Conservation (phyloP, 2,797 vertebrate genomes). For the Brachymystax lenok region DNA sequence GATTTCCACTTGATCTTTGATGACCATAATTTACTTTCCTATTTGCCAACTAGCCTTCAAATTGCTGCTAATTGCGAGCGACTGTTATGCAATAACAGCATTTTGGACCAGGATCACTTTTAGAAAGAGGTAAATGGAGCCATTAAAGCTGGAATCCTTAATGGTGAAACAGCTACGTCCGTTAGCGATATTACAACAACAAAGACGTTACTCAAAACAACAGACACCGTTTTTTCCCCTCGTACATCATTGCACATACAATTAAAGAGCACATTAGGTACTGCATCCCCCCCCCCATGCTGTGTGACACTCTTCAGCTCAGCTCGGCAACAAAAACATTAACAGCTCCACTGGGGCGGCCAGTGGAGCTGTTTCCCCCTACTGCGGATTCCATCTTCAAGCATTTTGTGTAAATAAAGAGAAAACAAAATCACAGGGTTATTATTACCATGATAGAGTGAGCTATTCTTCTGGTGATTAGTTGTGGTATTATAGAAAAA, state of each 20-base stretch:
- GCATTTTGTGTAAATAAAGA: conserved; percentile 62
- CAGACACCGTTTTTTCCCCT: too few species aligned
- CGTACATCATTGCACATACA: too few species aligned
- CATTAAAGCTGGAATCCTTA: conserved; percentile 40
- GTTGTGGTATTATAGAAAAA: conserved; percentile 36
- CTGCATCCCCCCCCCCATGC: too few species aligned
- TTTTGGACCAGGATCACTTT: conserved; percentile 51
- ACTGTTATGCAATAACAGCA: conserved; percentile 55
- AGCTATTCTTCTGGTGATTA: conserved; percentile 48
- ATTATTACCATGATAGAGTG: conserved; percentile 41
- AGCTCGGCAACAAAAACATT: too few species aligned
- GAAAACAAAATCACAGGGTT: conserved; percentile 45
- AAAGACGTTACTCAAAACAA: too few species aligned
- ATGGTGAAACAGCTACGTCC: too few species aligned
- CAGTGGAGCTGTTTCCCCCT: too few species aligned
- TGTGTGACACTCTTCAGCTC: too few species aligned
- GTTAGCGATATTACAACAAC: too few species aligned
- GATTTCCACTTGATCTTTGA: conserved; percentile 58
- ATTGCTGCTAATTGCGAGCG: conserved; percentile 61
- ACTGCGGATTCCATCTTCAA: too few species aligned
- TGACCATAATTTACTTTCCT: conserved; percentile 55
- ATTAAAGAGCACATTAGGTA: too few species aligned
- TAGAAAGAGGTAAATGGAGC: conserved; percentile 61
- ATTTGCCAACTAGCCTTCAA: conserved; percentile 63
- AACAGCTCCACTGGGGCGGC: too few species aligned